Conservation (phyloP, 2,113 vertebrate genomes). For the Sus scrofa region DNA sequence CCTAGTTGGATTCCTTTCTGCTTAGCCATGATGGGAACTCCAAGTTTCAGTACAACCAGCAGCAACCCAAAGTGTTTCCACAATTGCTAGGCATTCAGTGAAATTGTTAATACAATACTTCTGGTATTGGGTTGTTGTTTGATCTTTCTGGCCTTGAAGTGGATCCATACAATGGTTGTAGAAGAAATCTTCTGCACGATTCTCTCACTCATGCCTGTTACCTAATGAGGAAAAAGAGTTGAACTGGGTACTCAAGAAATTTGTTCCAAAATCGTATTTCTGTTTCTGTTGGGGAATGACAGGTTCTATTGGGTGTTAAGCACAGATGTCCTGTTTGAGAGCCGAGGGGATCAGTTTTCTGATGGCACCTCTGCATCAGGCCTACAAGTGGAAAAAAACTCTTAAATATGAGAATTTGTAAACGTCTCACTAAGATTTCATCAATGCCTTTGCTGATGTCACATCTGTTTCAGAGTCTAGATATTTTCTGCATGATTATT, state of each 20-base stretch:
- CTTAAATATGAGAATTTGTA: neutral
- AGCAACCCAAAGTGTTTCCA: neutral
- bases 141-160: neutral
- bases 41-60: too few relatives aligned
- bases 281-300: neutral
- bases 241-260: neutral
- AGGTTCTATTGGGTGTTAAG: neutral
- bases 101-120: neutral
- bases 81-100: neutral
- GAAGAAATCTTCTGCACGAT: neutral
- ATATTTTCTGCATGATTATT: slow-evolving; percentile 3
- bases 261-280: neutral
- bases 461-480: slow-evolving; percentile 5
- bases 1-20: too few relatives aligned
- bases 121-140: neutral
- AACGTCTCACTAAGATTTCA: slow-evolving; percentile 16
- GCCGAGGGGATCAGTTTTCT: neutral
- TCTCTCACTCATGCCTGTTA: neutral
- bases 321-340: neutral
- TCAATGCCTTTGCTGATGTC: neutral
- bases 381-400: slow-evolving; percentile 13
- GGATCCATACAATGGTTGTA: neutral
- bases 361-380: neutral
- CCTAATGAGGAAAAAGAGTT: neutral
- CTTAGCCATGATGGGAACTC: too few relatives aligned